Percentiles rank a stretch among this genome's conserved stretches.
phyloP scores from a whole-genome alignment of 2,113 vertebrate species.

The Pseudorectes ferrugineus region DNA sequence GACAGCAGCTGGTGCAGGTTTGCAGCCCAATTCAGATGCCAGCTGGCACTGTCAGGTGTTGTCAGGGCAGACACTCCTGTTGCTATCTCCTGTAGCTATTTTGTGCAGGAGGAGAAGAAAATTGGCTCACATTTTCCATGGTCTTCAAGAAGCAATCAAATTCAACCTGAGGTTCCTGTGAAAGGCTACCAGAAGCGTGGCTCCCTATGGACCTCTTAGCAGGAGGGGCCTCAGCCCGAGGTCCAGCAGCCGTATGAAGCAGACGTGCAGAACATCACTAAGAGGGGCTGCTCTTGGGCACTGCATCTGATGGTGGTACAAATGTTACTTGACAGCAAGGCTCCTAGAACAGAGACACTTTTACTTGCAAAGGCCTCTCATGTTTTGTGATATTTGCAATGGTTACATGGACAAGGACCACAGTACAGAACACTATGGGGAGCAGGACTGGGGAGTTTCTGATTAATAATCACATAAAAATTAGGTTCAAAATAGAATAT shows the following conservation, averaged over 20 bases:
- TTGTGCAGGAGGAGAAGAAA: neutral
- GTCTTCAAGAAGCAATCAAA: neutral
- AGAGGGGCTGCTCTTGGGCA: neutral
- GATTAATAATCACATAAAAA: neutral
- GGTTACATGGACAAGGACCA: neutral
- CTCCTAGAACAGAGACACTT: neutral
- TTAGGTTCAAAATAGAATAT: neutral
- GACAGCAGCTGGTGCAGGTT: accelerated
- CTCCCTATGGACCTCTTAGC: too few relatives aligned
- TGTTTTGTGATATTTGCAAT: neutral
- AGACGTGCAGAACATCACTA: accelerated
- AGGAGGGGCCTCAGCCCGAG: neutral
- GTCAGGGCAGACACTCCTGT: neutral
- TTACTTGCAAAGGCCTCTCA: neutral
- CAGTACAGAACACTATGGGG: neutral
- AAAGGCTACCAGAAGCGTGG: neutral
- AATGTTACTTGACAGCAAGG: too few relatives aligned
- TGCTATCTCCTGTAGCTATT: neutral
- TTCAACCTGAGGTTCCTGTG: neutral
- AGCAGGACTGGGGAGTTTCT: neutral
- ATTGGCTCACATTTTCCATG: neutral
- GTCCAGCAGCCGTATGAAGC: accelerated
- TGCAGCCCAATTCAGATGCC: neutral
- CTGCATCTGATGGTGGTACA: neutral
- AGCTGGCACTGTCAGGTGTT: neutral